These are phyloP conservation scores for Channa striata DNA, from an alignment of 2,797 vertebrate genomes.

Conservation along the genomic window DNA sequence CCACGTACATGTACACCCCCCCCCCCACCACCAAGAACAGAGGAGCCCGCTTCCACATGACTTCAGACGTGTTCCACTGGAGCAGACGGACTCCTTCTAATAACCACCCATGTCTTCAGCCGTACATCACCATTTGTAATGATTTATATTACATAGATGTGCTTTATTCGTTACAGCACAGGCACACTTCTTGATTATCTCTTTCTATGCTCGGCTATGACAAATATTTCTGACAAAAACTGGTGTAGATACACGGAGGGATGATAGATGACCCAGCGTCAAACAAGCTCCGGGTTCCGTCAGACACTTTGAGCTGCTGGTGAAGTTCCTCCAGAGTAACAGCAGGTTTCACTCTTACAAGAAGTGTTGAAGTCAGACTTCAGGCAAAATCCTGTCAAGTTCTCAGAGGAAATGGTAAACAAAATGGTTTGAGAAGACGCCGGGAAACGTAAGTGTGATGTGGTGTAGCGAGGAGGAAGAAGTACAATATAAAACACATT, in stretches of 20 bases:
- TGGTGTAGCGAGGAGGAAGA: background rate
- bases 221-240: constrained; percentile 1
- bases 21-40: constrained; percentile 32
- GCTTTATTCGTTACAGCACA: background rate
- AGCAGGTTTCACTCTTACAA: constrained; percentile 14
- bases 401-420: constrained; percentile 24
- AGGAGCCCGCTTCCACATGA: constrained; percentile 18
- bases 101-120: constrained; percentile 18
- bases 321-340: constrained; percentile 17
- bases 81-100: constrained; percentile 13
- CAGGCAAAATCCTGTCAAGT: constrained; percentile 20
- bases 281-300: constrained; percentile 29
- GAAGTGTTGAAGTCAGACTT: constrained; percentile 6
- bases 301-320: constrained; percentile 14
- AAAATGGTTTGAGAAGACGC: background rate
- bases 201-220: background rate
- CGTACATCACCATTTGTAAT: constrained; percentile 46
- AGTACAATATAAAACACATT: too few species aligned
- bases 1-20: constrained; percentile 22
- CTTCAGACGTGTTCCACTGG: constrained; percentile 12
- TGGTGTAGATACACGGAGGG: background rate
- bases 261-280: constrained; percentile 24
- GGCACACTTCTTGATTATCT: background rate
- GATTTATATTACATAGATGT: constrained; percentile 23
- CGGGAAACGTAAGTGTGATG: background rate